Evolutionary conservation across 1,140 invertebrate species (phyloP).

Genomic region (Orchesella cincta): DNA sequence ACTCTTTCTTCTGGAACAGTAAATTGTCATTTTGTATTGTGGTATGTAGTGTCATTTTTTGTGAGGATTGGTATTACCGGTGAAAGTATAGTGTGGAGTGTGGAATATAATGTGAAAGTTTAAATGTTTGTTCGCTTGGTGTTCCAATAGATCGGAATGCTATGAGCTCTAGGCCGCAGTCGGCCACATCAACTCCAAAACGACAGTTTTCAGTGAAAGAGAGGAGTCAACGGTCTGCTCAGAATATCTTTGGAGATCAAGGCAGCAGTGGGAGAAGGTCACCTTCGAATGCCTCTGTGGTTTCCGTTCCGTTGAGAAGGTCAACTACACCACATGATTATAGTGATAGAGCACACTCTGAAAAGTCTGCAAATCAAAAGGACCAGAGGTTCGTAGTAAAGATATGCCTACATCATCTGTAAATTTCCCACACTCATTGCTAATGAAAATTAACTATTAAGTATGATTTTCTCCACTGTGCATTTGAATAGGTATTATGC

Average conservation of each 20-base stretch:
- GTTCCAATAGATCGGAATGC: conserved; percentile 42
- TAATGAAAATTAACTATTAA: neutral
- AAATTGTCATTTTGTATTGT: no score
- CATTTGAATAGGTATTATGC: conserved; percentile 42
- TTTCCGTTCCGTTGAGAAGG: conserved; percentile 47
- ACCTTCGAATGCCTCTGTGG: conserved; percentile 46
- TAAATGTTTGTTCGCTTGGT: neutral
- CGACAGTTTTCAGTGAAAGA: conserved; percentile 45
- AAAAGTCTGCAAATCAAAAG: conserved; percentile 43
- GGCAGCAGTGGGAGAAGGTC: conserved; percentile 37
- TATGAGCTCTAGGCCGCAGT: conserved; percentile 46
- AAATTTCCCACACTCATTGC: no score
- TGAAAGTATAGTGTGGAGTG: conserved; percentile 1
- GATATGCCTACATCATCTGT: neutral
- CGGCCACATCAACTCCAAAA: conserved; percentile 49
- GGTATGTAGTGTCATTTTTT: neutral
- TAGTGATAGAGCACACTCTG: conserved; percentile 47
- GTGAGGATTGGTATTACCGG: neutral
- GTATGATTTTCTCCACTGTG: neutral
- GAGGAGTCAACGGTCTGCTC: conserved; percentile 40
- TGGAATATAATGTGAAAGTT: neutral
- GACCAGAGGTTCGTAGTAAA: conserved; percentile 44
- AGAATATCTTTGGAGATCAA: conserved; percentile 47
- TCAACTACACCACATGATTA: conserved; percentile 46
- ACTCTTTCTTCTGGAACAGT: no score